Evolutionary conservation across 2,888 invertebrate species (phyloP), one percentile per base, ranked within the genome.

Genomic region (Ophion ellenae): DNA sequence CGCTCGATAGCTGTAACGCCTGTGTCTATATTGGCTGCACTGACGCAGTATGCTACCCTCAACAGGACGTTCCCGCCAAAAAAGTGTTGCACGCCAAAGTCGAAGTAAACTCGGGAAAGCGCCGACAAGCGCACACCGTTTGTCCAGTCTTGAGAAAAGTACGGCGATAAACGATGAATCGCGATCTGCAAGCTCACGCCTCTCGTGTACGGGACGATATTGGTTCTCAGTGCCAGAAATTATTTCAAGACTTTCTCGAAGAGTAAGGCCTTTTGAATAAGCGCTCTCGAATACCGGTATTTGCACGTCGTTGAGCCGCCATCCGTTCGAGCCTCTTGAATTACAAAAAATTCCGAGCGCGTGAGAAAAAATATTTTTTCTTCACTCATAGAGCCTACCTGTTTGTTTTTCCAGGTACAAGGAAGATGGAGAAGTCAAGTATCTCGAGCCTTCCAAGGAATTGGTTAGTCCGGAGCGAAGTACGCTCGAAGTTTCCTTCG

Each of bases 221-320:
- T 89, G 99, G 98, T 88, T 96, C 98, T 61, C 96, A 98, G 83
- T 98, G 98, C 93, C 99, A 99, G 94, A 99, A 99, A 94, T 95
- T 99, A 64, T 99, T 99, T 94, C 98, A 99, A 93, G 98, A 98
- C 94, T 99, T 99, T 92, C 95, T 99, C 40, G 98, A 98, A 94
- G 99, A 98, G 98, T 99, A 94, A 96, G 96, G 95, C 78, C 47
- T 53, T 53, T 53, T 17, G 17, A 53, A 17, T 14, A 47, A 1
- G 47, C 47, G 47, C 11, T 53, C 40, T 7, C 40, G 17, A 53
- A 53, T 17, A 5, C 53, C 53, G 53, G 53, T 53, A 64, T 36
- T 32, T 77, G 45, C 45, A 24, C 40, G 14, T 24, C 10, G 20
- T 59, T 40, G 2, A 57, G 24, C 20, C 17, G 24, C 11, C 7